Evolutionary conservation across 2,888 invertebrate species (phyloP).

Genomic region (Hypsopygia costalis): DNA sequence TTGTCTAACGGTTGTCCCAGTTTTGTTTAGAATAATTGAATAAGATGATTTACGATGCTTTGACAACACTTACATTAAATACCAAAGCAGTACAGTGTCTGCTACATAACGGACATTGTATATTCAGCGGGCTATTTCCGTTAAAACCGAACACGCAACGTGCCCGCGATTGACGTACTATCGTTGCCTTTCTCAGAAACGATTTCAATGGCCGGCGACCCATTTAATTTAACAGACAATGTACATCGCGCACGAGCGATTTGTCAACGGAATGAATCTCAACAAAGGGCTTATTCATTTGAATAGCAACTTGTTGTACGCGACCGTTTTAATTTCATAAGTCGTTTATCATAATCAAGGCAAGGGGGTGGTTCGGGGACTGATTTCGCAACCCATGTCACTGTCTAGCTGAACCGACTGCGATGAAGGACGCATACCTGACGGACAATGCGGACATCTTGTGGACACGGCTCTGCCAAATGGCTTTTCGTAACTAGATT

Average conservation of each 20-base stretch:
- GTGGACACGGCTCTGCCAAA: conserved; percentile 43
- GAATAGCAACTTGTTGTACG: conserved; percentile 76
- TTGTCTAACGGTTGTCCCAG: neutral
- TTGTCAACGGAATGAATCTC: conserved; percentile 77
- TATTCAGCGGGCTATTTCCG: conserved; percentile 63
- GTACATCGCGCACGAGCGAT: conserved; percentile 67
- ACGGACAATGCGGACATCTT: conserved; percentile 57
- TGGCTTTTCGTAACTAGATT: conserved; percentile 29
- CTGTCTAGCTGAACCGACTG: conserved; percentile 47
- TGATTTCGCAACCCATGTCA: conserved; percentile 63
- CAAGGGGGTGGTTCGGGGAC: conserved; percentile 29
- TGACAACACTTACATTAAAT: neutral
- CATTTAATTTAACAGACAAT: conserved; percentile 74
- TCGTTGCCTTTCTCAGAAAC: conserved; percentile 65
- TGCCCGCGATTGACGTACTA: conserved; percentile 64
- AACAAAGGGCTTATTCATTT: conserved; percentile 75
- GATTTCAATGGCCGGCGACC: conserved; percentile 61
- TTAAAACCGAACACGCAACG: conserved; percentile 50
- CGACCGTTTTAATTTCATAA: conserved; percentile 79
- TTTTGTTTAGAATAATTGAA: conserved; percentile 6
- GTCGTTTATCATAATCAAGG: conserved; percentile 80
- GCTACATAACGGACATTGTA: conserved; percentile 42
- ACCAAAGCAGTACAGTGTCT: conserved; percentile 4
- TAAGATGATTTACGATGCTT: conserved; percentile 6
- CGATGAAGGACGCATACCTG: conserved; percentile 68